phyloP scores from a whole-genome alignment of 2,888 invertebrate genomes.

The Tenodera sinensis region DNA sequence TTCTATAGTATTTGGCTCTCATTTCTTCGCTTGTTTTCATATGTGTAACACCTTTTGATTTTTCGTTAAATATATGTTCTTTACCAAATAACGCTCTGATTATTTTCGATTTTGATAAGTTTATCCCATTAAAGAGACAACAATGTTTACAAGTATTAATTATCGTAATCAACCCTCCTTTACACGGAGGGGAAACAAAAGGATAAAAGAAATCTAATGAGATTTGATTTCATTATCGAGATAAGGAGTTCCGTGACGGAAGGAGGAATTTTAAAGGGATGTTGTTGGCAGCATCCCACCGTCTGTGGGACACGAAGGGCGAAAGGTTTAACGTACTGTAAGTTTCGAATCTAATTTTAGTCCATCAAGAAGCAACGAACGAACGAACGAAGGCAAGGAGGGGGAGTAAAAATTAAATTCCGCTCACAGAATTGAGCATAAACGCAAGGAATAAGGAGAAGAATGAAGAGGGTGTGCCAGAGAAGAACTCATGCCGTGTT shows the following conservation, averaged over 20 bases:
- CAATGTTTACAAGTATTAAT: background rate
- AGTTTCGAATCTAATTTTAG: conserved; percentile 50
- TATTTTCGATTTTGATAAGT: background rate
- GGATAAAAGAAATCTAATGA: conserved; percentile 23
- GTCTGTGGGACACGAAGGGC: conserved; percentile 42
- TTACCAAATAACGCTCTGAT: no score
- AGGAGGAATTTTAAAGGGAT: conserved; percentile 22
- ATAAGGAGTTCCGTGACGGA: conserved; percentile 11
- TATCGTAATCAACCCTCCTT: background rate
- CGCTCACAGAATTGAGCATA: conserved; percentile 22
- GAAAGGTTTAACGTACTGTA: conserved; percentile 46
- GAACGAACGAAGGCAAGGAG: conserved; percentile 43
- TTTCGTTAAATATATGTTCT: no score
- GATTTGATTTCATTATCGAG: conserved; percentile 26
- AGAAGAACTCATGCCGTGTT: background rate
- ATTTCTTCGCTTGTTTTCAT: no score
- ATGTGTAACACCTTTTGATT: no score
- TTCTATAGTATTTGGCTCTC: no score
- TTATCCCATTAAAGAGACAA: background rate
- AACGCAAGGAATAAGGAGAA: conserved; percentile 1
- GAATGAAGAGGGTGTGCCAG: background rate
- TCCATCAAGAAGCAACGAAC: conserved; percentile 43
- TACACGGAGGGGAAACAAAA: background rate
- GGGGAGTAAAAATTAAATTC: conserved; percentile 44
- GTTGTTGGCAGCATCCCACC: background rate